Evolutionary conservation across 2,113 vertebrate species (phyloP).

Genomic region (Fulica atra): DNA sequence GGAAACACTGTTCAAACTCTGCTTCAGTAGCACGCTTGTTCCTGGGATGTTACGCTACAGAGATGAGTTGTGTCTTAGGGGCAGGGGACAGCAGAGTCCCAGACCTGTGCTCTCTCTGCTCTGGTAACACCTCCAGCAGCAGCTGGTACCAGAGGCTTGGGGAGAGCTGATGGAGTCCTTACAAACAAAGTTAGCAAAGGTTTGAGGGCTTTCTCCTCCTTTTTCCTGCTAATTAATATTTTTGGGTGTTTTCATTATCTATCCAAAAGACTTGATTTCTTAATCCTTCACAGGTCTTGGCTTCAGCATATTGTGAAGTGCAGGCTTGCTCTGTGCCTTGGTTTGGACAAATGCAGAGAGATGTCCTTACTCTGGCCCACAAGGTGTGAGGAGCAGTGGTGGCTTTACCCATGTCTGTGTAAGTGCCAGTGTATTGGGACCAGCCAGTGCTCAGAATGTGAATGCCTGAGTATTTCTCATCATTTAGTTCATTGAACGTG

Average conservation of each 20-base stretch:
- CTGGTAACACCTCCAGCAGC: neutral
- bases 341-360: neutral
- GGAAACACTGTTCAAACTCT: neutral
- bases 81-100: neutral
- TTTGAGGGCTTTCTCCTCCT: neutral
- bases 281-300: neutral
- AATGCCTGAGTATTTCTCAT: neutral
- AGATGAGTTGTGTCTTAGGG: neutral
- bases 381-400: rapidly evolving
- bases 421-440: neutral
- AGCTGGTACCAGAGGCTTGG: neutral
- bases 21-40: neutral
- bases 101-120: neutral
- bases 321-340: neutral
- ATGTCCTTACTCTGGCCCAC: neutral
- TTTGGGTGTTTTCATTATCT: neutral
- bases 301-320: neutral
- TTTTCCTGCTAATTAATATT: neutral
- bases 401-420: neutral
- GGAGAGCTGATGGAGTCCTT: neutral
- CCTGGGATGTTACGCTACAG: neutral
- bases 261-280: neutral
- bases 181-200: neutral
- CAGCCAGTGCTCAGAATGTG: neutral
- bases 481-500: neutral